Conservation (phyloP, 2,113 vertebrate species). For the Eolophus roseicapilla region DNA sequence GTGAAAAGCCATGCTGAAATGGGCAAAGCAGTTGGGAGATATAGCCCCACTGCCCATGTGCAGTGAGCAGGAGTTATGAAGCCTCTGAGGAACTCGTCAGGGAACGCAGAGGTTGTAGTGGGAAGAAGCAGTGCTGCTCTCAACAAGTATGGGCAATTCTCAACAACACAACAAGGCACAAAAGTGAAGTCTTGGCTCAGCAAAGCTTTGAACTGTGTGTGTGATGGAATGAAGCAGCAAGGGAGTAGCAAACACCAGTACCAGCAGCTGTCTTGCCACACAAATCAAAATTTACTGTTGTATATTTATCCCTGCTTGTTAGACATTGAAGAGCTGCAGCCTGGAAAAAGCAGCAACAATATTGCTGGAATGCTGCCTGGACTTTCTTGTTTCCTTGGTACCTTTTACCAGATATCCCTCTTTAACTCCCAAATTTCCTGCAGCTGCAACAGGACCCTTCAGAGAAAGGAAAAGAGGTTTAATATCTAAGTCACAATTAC, state of each 20-base stretch:
- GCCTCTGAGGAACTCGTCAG: rapidly evolving
- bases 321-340: not conserved
- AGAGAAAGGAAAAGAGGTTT: not conserved
- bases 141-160: rapidly evolving
- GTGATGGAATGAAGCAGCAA: not conserved
- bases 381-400: not conserved
- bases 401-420: not conserved
- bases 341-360: not conserved
- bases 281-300: not conserved
- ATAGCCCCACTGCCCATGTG: not conserved
- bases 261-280: not conserved
- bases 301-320: not conserved
- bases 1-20: not conserved
- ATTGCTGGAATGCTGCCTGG: not conserved
- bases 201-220: not conserved
- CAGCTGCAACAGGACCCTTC: not conserved
- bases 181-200: not conserved
- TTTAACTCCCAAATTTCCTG: not conserved
- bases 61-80: not conserved
- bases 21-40: not conserved
- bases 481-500: not conserved
- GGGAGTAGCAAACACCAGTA: not conserved
- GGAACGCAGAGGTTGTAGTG: not conserved
- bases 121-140: not conserved
- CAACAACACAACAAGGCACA: not conserved